Evolutionary conservation across 2,797 vertebrate species (phyloP).

Genomic region (Hyperoplus lanceolatus): DNA sequence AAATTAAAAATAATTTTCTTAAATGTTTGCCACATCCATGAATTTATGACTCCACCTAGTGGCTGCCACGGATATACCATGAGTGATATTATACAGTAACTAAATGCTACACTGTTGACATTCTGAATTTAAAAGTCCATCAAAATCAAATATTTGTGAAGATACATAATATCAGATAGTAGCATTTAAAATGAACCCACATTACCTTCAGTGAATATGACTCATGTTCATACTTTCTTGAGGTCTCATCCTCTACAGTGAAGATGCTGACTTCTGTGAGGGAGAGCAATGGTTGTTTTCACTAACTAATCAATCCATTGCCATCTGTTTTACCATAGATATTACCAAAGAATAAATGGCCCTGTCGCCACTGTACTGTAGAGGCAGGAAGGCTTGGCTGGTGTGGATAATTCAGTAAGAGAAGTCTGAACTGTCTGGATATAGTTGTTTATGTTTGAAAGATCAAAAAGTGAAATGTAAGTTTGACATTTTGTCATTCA

Average conservation of each 20-base stretch:
- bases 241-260: background rate
- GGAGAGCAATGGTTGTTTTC: background rate
- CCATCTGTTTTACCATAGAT: background rate
- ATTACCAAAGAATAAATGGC: background rate
- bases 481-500: background rate
- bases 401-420: background rate
- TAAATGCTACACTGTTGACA: background rate
- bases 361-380: background rate
- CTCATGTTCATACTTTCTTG: background rate
- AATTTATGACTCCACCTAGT: slow-evolving; percentile 63
- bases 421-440: background rate
- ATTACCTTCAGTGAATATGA: slow-evolving; percentile 1
- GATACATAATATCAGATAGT: too few species aligned
- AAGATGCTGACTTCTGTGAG: slow-evolving; percentile 3
- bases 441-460: background rate
- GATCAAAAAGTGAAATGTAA: background rate
- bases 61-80: slow-evolving; percentile 6
- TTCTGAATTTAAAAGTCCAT: background rate
- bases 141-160: background rate
- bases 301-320: background rate
- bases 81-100: background rate
- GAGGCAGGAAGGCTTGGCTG: background rate
- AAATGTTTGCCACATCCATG: slow-evolving; percentile 15
- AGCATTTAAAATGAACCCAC: background rate
- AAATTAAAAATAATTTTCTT: background rate